Base-by-base conservation (phyloP, 1,140 invertebrate genomes). In the Pissodes strobi region DNA sequence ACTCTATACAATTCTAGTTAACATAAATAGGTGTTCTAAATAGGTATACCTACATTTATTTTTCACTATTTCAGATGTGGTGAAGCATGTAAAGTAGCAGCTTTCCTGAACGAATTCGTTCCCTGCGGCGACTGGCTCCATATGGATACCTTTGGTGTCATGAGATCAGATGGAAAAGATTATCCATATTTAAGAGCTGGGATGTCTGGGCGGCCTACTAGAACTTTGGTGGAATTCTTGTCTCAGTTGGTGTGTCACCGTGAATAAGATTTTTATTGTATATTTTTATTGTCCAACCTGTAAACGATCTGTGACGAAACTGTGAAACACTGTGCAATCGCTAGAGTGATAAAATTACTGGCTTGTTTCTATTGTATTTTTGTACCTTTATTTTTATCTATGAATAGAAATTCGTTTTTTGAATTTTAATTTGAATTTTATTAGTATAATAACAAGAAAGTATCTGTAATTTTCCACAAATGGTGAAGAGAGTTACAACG, bases 101-200 rank as follows among this genome's bases (percentile, higher is more conserved):
- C 88, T 1, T 90, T 90, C 75, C 76, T 91, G 1, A 82, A 79
- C 73, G 88, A 90, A 79, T 89, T 90, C 81, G 82, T 89, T 2
- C 83, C 81, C 0, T 82, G 81, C 69, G 75, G 78, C 25, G 79
- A 82, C 67, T 90, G 88, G 87, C 65, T 89, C 61, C 88, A 91
- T 78, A 70, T 90, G 41, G 88, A 90, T 75, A 89, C 87, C 21
- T 85, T 86, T 67, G 87, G 88, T 0, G 86, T 88, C 78, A 85
- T 82, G 77, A 51, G 78, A 17, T 75, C 79, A 0, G 73, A 83
- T 43, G 79, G 80, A 58, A 79, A 79, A 64, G 85, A 87, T 46
- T 79, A 84, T 41, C 78, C 84, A 0, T 90, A 90, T 72, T 75
- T 88, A 2, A 73, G 80, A 2, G 81, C 81, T 69, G 77, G 77